Base-by-base conservation (phyloP, 2,113 vertebrate species). In the Carassius auratus region DNA sequence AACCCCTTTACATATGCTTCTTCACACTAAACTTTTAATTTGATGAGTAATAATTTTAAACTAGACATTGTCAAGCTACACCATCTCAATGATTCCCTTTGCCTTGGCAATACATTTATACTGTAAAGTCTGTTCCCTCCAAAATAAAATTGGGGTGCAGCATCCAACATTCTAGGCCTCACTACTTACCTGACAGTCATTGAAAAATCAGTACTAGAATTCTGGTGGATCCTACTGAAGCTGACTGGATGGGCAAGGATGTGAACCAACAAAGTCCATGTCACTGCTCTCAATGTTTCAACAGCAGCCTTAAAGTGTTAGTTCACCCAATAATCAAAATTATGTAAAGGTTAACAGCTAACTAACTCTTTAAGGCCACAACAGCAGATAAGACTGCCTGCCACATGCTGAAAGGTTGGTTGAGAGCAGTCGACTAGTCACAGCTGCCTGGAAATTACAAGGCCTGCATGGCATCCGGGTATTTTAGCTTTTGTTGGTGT, bases 261-360 rank as follows among this genome's bases (percentile, higher is more conserved):
- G 19, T 59, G 55, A 61, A n/a, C 19, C 57, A 9, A 61, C 0
- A 1, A 76, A 17, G n/a, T 50, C 15, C 33, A 71, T 33, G 68
- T 71, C 68, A 76, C 21, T 50, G 73, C n/a, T 26, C 73, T 48
- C 17, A 30, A 77, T 77, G 75, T 50, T 77, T 17, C 26, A 33
- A 8, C 26, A 57, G 50, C 48, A 33, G 15, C 75, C 23, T 77
- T 26, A 26, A 26, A 26, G 26, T 0, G 26, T 26, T 26, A 26
- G 26, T 26, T 26, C 26, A 26, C 26, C 26, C 26, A 0, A 26
- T 26, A 26, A 26, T 26, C 26, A 26, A 26, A 26, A 26, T 26
- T 26, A 26, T 26, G 26, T 26, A 26, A 26, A 26, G 1, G 26
- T 26, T 26, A 26, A 26, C 26, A 26, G 26, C 26, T 26, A 26